A percentile compares a stretch with the other conserved stretches of the same genome.
These are phyloP conservation scores for Vultur gryphus DNA, from an alignment of 2,797 vertebrate species.

Conservation along the genomic window DNA sequence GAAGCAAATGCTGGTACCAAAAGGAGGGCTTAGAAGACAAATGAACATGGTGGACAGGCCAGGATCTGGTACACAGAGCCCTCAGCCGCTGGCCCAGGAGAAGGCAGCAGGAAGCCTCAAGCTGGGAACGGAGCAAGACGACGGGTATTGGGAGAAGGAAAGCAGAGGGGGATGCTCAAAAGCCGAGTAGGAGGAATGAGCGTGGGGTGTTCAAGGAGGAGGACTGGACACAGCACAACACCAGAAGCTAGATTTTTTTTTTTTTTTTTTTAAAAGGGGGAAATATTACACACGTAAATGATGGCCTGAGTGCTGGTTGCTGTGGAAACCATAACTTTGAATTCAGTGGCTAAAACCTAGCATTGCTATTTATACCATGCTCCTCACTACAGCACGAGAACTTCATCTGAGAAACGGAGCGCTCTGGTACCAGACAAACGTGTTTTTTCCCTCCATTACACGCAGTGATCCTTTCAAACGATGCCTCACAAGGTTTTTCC, in stretches of 20 bases:
- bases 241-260: background rate
- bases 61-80: background rate
- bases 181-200: background rate
- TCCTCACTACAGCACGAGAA: background rate
- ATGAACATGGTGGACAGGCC: background rate
- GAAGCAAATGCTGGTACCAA: background rate
- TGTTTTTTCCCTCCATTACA: accelerated
- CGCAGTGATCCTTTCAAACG: background rate
- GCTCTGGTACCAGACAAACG: background rate
- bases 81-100: background rate
- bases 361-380: conserved; percentile 40
- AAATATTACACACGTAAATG: background rate
- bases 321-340: conserved; percentile 70
- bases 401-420: background rate
- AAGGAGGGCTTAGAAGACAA: background rate
- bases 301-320: conserved; percentile 48
- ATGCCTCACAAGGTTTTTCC: background rate
- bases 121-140: background rate
- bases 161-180: background rate
- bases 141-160: background rate
- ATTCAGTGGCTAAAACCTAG: conserved; percentile 42
- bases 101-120: background rate
- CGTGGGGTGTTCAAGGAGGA: background rate
- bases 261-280: background rate
- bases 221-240: background rate